A percentile compares a stretch with the other conserved stretches of the same genome.
These are phyloP conservation scores for Propithecus coquereli DNA, from an alignment of 2,113 vertebrate species.

Conservation along the genomic window DNA sequence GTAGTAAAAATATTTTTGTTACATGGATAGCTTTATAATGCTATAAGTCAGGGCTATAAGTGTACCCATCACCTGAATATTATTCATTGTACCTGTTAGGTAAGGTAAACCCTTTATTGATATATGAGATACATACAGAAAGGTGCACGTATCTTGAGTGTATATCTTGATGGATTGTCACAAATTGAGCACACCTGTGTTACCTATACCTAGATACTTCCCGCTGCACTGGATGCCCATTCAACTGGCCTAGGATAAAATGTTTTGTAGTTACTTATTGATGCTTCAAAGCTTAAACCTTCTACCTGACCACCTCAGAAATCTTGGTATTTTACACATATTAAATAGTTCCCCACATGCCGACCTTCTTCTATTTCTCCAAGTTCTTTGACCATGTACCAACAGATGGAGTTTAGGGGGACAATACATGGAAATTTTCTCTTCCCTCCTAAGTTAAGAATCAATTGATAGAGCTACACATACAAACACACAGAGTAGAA, in stretches of 20 bases:
- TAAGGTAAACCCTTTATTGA: not conserved
- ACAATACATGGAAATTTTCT: not conserved
- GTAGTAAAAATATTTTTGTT: no score
- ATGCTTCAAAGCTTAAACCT: not conserved
- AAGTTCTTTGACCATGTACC: not conserved
- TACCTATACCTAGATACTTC: not conserved
- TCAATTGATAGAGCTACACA: not conserved
- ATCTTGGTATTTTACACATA: not conserved
- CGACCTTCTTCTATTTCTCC: not conserved
- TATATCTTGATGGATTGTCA: not conserved
- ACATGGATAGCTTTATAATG: no score
- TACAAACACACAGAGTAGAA: not conserved
- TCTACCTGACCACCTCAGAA: not conserved
- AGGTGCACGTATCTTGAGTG: not conserved
- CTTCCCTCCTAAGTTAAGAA: not conserved
- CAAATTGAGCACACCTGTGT: not conserved
- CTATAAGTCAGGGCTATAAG: no score
- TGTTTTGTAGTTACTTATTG: not conserved
- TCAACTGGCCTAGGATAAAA: not conserved
- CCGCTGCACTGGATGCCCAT: not conserved
- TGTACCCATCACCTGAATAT: no score
- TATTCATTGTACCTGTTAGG: no score
- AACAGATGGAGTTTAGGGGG: not conserved
- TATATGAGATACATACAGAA: not conserved
- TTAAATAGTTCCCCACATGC: not conserved